Conservation (phyloP, 2,113 vertebrate species). For the Nesoenas mayeri region DNA sequence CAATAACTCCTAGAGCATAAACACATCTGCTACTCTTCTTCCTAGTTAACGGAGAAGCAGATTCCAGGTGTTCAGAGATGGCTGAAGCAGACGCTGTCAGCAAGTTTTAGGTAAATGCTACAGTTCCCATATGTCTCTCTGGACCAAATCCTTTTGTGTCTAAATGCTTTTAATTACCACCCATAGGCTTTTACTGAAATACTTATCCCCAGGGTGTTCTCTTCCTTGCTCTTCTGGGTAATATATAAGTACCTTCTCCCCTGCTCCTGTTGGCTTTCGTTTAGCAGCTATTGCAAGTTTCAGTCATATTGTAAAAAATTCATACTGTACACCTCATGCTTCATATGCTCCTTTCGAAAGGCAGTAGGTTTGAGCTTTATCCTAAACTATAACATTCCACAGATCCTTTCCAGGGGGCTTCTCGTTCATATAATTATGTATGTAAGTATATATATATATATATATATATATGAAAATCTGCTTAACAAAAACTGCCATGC, state of each 20-base stretch:
- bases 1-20: neutral
- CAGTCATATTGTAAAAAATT: neutral
- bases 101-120: neutral
- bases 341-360: neutral
- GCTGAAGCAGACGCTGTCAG: neutral
- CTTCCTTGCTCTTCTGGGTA: neutral
- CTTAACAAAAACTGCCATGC: neutral
- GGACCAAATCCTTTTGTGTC: neutral
- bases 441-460: too few species aligned
- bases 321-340: neutral
- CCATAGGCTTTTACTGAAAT: neutral
- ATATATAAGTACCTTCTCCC: neutral
- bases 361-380: neutral
- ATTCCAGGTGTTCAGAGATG: neutral
- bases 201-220: neutral
- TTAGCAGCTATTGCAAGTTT: neutral
- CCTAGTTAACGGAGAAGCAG: neutral
- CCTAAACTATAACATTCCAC: neutral
- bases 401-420: neutral
- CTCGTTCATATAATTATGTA: neutral
- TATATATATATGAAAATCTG: neutral
- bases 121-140: neutral
- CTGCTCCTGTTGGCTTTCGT: neutral
- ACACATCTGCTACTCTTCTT: slow-evolving; percentile 8
- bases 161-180: neutral